These are phyloP conservation scores for Automeris io DNA, from an alignment of 2,888 invertebrate species.

Conservation along the genomic window DNA sequence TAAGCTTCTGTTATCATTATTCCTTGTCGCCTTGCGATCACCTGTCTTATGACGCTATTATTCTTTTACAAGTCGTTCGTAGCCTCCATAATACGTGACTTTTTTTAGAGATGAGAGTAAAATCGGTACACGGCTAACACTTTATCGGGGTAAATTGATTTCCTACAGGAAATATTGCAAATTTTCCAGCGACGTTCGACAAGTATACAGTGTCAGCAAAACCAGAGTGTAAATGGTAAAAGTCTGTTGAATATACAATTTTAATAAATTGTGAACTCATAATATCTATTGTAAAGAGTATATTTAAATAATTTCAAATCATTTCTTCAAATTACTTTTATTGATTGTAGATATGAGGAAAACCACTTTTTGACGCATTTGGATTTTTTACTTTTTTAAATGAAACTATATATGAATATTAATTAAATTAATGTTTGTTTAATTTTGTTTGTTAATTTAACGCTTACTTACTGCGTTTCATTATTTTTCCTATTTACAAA, in stretches of 20 bases:
- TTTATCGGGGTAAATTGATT: slow-evolving; percentile 62
- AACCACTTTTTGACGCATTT: too few species aligned
- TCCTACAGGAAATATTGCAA: slow-evolving; percentile 59
- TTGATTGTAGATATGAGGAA: too few species aligned
- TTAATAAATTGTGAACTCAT: too few species aligned
- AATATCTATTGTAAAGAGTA: too few species aligned
- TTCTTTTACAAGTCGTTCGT: slow-evolving; percentile 38
- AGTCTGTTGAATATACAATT: slow-evolving; percentile 21
- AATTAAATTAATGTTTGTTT: too few species aligned
- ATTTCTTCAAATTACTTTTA: too few species aligned
- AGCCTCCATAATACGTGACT: slow-evolving; percentile 60
- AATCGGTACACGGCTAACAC: slow-evolving; percentile 40
- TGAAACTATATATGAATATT: background rate
- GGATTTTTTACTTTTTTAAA: too few species aligned
- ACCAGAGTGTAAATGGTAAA: slow-evolving; percentile 27
- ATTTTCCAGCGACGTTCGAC: slow-evolving; percentile 40
- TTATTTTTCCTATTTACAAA: too few species aligned
- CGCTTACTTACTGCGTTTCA: too few species aligned
- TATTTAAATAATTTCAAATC: too few species aligned
- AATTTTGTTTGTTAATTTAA: too few species aligned
- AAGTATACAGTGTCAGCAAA: slow-evolving; percentile 35
- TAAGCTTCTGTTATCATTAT: background rate
- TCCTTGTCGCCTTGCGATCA: slow-evolving; percentile 27
- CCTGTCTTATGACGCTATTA: slow-evolving; percentile 39
- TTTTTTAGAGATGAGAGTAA: slow-evolving; percentile 49